phyloP scores from a whole-genome alignment of 2,113 vertebrate species.

The Ptyas mucosa region DNA sequence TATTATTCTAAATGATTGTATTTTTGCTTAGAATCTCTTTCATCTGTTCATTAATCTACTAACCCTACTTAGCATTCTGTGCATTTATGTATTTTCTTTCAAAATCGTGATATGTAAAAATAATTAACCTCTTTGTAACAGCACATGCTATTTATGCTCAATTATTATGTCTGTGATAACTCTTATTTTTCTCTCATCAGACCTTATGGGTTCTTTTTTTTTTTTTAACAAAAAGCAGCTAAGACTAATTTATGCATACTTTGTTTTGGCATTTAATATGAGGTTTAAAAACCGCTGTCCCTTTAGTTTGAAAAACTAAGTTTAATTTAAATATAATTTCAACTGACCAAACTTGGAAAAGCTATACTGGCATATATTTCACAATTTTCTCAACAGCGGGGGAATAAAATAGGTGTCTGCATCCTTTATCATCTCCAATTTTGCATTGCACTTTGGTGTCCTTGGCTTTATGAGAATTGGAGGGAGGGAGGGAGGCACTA shows the following conservation, averaged over 20 bases:
- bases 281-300: background rate
- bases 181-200: slow-evolving; percentile 8
- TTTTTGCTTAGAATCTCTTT: slow-evolving; percentile 22
- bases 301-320: background rate
- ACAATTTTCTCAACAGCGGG: background rate
- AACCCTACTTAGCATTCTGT: slow-evolving; percentile 38
- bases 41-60: slow-evolving; percentile 50
- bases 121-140: slow-evolving; percentile 59
- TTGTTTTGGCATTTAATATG: background rate
- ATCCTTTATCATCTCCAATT: background rate
- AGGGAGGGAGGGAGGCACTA: background rate
- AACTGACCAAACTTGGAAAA: background rate
- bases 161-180: slow-evolving; percentile 60
- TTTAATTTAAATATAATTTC: background rate
- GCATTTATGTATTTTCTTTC: slow-evolving; percentile 51
- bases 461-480: background rate
- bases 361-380: background rate
- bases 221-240: background rate
- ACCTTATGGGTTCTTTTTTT: background rate
- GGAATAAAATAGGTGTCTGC: background rate
- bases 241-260: background rate
- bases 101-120: slow-evolving; percentile 54
- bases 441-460: background rate
- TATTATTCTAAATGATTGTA: slow-evolving; percentile 20
- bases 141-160: slow-evolving; percentile 45